Percentiles rank a stretch among this genome's conserved stretches.
These are phyloP conservation scores for Ctenodactylus gundi DNA, from an alignment of 2,113 vertebrate genomes.

Conservation along the genomic window DNA sequence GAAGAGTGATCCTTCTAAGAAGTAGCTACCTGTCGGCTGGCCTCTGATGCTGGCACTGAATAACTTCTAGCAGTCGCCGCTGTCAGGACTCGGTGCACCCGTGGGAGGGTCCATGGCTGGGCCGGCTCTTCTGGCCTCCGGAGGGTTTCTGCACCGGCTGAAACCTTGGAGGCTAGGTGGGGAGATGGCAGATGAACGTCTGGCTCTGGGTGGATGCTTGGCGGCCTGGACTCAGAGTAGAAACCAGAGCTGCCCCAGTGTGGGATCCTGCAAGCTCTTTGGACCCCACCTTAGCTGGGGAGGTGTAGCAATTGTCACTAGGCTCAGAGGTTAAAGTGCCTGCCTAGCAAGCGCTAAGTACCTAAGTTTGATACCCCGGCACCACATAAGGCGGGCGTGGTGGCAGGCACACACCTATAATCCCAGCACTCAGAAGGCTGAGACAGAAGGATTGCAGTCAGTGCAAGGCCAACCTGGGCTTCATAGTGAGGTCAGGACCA, in stretches of 20 bases:
- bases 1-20: background rate
- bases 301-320: too few relatives aligned
- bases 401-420: too few relatives aligned
- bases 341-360: too few relatives aligned
- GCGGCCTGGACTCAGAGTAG: background rate
- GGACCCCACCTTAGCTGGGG: background rate
- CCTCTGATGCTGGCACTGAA: background rate
- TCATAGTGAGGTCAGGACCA: too few relatives aligned
- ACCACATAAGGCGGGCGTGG: too few relatives aligned
- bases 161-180: background rate
- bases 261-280: background rate
- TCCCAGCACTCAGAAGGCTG: too few relatives aligned
- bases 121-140: background rate
- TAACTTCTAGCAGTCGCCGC: background rate
- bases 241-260: too few relatives aligned
- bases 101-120: rapidly evolving
- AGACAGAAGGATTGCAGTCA: too few relatives aligned
- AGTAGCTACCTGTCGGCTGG: background rate
- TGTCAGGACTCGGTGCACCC: rapidly evolving
- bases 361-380: too few relatives aligned
- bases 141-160: too few relatives aligned
- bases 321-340: too few relatives aligned
- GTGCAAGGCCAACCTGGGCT: too few relatives aligned
- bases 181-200: background rate
- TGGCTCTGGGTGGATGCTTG: background rate